Evolutionary conservation across 2,888 invertebrate species (phyloP).

Genomic region (Pandemis cinnamomeana): DNA sequence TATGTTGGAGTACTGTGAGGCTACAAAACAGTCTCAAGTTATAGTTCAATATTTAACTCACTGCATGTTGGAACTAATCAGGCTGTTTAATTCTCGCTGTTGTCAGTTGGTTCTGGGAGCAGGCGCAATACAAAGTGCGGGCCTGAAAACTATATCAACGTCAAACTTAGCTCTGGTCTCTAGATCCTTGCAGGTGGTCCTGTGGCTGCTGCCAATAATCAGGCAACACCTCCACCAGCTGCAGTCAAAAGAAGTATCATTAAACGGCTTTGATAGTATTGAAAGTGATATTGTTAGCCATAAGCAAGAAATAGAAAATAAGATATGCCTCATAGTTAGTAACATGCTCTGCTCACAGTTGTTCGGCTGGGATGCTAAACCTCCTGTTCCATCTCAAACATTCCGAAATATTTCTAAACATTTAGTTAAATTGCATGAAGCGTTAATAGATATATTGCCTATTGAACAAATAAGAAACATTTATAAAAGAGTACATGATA

Average conservation of each 20-base stretch:
- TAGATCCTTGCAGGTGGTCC: conserved; percentile 91
- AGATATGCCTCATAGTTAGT: conserved; percentile 95
- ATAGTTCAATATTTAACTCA: conserved; percentile 92
- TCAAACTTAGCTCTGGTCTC: conserved; percentile 95
- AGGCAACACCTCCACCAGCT: conserved; percentile 87
- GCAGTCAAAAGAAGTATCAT: conserved; percentile 77
- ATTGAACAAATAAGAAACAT: conserved; percentile 90
- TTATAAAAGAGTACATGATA: conserved; percentile 91
- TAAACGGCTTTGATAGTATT: conserved; percentile 87
- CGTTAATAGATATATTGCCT: conserved; percentile 93
- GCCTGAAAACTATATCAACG: conserved; percentile 96
- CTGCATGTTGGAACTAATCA: conserved; percentile 94
- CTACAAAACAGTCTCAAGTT: conserved; percentile 90
- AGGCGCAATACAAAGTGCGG: conserved; percentile 97
- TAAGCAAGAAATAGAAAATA: conserved; percentile 95
- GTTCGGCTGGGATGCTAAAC: conserved; percentile 95
- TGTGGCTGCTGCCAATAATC: conserved; percentile 91
- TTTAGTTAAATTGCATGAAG: conserved; percentile 95
- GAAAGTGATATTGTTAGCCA: conserved; percentile 94
- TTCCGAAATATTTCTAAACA: conserved; percentile 95
- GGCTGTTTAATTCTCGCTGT: conserved; percentile 94
- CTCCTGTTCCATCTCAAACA: conserved; percentile 96
- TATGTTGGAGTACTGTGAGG: conserved; percentile 95
- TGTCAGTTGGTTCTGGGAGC: conserved; percentile 98
- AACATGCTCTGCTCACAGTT: conserved; percentile 93